These are phyloP conservation scores for Antheraea mylitta DNA, from an alignment of 1,140 invertebrate genomes.

Conservation along the genomic window DNA sequence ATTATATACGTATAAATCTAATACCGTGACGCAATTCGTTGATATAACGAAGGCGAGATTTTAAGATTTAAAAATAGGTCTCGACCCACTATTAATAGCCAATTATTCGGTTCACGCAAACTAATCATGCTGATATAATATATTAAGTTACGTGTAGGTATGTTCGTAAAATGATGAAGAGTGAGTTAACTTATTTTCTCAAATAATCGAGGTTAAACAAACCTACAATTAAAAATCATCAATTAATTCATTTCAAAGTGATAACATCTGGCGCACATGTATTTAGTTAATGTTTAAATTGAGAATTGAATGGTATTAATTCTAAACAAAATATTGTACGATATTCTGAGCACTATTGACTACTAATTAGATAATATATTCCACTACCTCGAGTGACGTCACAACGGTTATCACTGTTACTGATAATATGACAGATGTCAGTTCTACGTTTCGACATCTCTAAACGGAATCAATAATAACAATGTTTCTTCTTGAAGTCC, in stretches of 20 bases:
- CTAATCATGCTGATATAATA: not conserved
- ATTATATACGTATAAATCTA: not conserved
- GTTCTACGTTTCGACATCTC: not conserved
- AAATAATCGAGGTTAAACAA: not conserved
- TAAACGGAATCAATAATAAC: slow-evolving; percentile 3
- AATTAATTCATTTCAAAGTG: too few species aligned
- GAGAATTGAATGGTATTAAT: too few species aligned
- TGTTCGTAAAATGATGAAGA: not conserved
- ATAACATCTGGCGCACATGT: too few species aligned
- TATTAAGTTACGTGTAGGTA: not conserved
- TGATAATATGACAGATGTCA: not conserved
- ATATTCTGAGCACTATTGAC: not conserved
- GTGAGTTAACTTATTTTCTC: not conserved
- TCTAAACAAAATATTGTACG: not conserved
- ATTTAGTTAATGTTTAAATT: too few species aligned
- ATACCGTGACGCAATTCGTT: not conserved
- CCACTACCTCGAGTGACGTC: not conserved
- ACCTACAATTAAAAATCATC: too few species aligned
- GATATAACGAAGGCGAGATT: not conserved
- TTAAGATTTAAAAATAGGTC: not conserved
- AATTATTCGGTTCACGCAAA: not conserved
- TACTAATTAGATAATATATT: not conserved
- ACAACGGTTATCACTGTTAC: not conserved
- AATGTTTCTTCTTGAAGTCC: not conserved
- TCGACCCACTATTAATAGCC: not conserved